Conservation (phyloP, 92 coral and sea anemone genomes). For the Phenganax subtilis region DNA sequence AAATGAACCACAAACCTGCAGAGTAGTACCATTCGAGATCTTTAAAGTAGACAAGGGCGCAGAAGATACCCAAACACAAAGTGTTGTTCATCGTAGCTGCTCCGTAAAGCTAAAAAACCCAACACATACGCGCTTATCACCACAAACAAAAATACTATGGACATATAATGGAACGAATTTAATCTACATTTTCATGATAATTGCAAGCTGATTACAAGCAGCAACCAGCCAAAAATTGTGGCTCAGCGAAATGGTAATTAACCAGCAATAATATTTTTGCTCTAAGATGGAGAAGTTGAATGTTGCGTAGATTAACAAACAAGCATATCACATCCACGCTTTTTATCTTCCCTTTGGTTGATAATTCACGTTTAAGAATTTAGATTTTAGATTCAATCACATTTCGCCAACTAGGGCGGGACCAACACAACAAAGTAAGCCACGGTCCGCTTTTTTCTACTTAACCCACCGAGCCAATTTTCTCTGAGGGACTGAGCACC, state of each 20-base stretch:
- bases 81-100: conserved; percentile 99
- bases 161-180: too few relatives aligned
- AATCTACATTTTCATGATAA: neutral
- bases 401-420: neutral
- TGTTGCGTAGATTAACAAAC: too few relatives aligned
- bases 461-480: too few relatives aligned
- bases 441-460: neutral
- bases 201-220: neutral
- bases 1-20: conserved; percentile 60
- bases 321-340: too few relatives aligned
- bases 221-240: neutral
- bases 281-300: too few relatives aligned
- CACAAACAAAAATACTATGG: neutral
- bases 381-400: too few relatives aligned
- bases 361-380: too few relatives aligned
- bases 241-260: neutral
- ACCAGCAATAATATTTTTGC: neutral
- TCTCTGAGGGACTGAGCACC: too few relatives aligned
- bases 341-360: too few relatives aligned
- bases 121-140: neutral
- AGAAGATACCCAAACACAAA: conserved; percentile 89
- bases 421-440: neutral
- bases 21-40: conserved; percentile 90
- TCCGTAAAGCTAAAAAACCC: conserved; percentile 66
- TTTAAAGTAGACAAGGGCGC: conserved; percentile 89